Evolutionary conservation across 2,113 vertebrate genomes (phyloP).

Genomic region (Sinocyclocheilus grahami): DNA sequence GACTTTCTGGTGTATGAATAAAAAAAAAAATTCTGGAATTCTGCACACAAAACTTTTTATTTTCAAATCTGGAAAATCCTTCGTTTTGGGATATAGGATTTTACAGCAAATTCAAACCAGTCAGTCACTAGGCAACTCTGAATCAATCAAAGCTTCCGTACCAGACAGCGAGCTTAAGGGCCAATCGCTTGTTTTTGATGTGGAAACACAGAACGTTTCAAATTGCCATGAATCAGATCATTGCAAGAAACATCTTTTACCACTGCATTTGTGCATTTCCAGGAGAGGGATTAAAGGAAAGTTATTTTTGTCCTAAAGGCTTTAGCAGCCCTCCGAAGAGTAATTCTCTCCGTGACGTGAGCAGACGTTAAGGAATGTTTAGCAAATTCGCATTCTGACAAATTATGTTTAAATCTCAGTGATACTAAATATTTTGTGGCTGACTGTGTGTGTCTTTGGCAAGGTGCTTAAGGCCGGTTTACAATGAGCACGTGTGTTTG

Average conservation of each 20-base stretch:
- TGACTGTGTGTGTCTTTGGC: slow-evolving; percentile 26
- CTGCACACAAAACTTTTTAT: not conserved
- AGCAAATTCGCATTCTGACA: slow-evolving; percentile 33
- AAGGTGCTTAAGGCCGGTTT: slow-evolving; percentile 12
- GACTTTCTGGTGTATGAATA: not conserved
- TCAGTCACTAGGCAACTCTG: not conserved
- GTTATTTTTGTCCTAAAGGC: slow-evolving; percentile 43
- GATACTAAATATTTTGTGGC: slow-evolving; percentile 33
- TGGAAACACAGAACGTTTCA: slow-evolving; percentile 1
- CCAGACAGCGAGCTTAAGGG: not conserved
- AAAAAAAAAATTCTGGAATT: too few relatives aligned
- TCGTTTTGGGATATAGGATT: not conserved
- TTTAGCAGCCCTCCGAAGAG: slow-evolving; percentile 32
- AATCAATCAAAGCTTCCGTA: not conserved
- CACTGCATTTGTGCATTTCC: slow-evolving; percentile 36
- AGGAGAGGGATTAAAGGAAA: slow-evolving; percentile 9
- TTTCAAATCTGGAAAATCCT: not conserved
- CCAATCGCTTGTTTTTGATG: slow-evolving; percentile 11
- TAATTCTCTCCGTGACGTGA: slow-evolving; percentile 36
- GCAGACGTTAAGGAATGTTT: slow-evolving; percentile 22
- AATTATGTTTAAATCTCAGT: slow-evolving; percentile 35
- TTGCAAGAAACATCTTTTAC: slow-evolving; percentile 38
- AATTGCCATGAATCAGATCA: slow-evolving; percentile 29
- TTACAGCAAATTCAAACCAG: slow-evolving; percentile 6
- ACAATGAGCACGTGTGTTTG: slow-evolving; percentile 19